Base-by-base conservation (phyloP, 1,140 invertebrate species). In the Zaprionus ornatus region DNA sequence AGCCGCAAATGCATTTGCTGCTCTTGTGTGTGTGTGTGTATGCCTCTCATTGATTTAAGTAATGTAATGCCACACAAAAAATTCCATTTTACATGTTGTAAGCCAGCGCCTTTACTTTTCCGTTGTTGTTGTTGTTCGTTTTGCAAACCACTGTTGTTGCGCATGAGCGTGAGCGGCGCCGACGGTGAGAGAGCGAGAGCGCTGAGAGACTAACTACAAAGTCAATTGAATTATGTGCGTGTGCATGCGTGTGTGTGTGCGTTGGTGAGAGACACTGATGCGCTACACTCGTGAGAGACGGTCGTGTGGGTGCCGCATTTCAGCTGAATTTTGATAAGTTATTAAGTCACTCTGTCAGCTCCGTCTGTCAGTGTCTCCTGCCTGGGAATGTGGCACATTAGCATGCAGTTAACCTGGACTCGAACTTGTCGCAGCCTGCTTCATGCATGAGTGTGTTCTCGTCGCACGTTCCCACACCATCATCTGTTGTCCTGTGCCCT, bases 391-490 rank as follows among this genome's bases (percentile, higher is more conserved):
- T 74, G 77, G 67, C 73, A 77, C 73, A 79, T 80, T 80, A 75
- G 70, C 56, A 50, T 71, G 61, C 52, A 79, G 64, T 77, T 74
- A 70, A 60, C 65, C 65, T 82, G 40, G 57, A 60, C 68, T 72
- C 62, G 66, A 63, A 77, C 74, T 69, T 29, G 61, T 12, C 68
- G 17, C 27, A 54, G 73, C 79, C 72, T 75, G 79, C 85, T 90
- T 90, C 86, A 90, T 90, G 86, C 72, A 77, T 82, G 86, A 82
- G 63, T 86, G 69, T 72, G 82, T 85, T 76, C 81, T 85, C 81
- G 73, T 57, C 50, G 74, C 45, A 79, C 75, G 76, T 90, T 90
- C 85, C 86, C 85, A 90, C 85, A 90, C 86, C 71, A 80, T 61
- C 83, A 67, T 55, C 55, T 60, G 61, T 70, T 69, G 71, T 79